Evolutionary conservation across 2,888 invertebrate species (phyloP), one percentile per base, ranked within the genome.

Genomic region (Amorpha juglandis): DNA sequence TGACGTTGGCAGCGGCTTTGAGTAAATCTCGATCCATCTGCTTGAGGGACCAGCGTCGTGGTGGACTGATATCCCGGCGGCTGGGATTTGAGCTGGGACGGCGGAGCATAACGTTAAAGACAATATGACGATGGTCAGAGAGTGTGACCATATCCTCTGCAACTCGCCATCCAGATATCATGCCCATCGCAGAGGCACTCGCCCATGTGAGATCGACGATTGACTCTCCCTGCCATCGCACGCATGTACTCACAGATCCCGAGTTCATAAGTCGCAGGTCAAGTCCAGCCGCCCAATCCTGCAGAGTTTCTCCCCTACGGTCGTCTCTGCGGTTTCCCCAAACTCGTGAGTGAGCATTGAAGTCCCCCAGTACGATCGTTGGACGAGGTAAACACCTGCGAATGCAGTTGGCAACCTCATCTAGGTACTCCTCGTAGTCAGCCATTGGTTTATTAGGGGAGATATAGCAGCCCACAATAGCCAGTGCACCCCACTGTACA

Each of bases 141-240:
- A 47, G 38, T 8, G 33, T 52, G 35, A 63, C 66, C 27, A 53
- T 52, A 6, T 55, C 48, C 33, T 47, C 53, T 53, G 33, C 58
- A 12, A 58, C 55, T 14, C 55, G 27, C 47, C 47, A 55, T n/a
- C n/a, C n/a, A 16, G 16, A 38, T 12, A 47, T n/a, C 14, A 47
- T 11, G 33, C n/a, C 12, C 4, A 33, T 11, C 3, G 62, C 62
- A 35, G 63, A 53, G 6, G 62, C 2, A 21, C 51, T 63, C 12
- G 63, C 62, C 67, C 67, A 67, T 38, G 67, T 47, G 6, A 65
- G 35, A 38, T 67, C 67, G 9, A 67, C 67, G 16, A 65, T 55
- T 7, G 64, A 67, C 33, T 64, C 67, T 19, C 67, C 67, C 19
- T 67, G 67, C 67, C 64, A 64, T 42, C 67, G 16, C 19, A 67